These are phyloP conservation scores for Oreochromis spilurus DNA, from an alignment of 2,113 vertebrate genomes.

Conservation along the genomic window DNA sequence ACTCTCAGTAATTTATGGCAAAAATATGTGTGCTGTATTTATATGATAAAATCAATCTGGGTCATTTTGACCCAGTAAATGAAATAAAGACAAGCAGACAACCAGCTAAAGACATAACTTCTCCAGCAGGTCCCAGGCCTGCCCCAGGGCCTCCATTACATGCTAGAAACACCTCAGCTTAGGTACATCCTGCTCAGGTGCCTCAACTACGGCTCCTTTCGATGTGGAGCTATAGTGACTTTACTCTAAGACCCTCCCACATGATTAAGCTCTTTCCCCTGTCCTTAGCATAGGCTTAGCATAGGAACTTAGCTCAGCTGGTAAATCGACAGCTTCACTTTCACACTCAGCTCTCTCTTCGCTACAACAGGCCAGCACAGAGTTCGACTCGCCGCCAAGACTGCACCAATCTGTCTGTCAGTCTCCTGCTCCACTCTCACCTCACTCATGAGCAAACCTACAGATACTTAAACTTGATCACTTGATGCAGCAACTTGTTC, in stretches of 20 bases:
- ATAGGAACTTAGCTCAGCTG: background rate
- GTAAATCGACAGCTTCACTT: background rate
- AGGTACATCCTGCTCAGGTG: background rate
- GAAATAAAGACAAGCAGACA: background rate
- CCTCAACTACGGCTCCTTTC: accelerated
- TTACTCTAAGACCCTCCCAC: background rate
- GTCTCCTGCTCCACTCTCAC: background rate
- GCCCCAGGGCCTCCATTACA: background rate
- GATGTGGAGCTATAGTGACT: background rate
- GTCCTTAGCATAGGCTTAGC: background rate
- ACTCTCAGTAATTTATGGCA: background rate
- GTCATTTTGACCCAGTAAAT: background rate
- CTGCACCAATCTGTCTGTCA: background rate
- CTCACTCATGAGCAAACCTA: background rate
- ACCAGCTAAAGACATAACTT: background rate
- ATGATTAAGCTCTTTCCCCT: background rate
- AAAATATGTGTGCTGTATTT: accelerated
- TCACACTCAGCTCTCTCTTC: background rate
- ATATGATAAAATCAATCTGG: accelerated
- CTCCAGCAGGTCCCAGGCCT: background rate
- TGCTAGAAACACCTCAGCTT: background rate
- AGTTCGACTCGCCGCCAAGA: background rate
- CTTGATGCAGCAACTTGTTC: accelerated
- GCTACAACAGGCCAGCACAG: background rate
- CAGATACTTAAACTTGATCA: background rate